Evolutionary conservation across 2,113 vertebrate species (phyloP).

Genomic region (Acanthochromis polyacanthus): DNA sequence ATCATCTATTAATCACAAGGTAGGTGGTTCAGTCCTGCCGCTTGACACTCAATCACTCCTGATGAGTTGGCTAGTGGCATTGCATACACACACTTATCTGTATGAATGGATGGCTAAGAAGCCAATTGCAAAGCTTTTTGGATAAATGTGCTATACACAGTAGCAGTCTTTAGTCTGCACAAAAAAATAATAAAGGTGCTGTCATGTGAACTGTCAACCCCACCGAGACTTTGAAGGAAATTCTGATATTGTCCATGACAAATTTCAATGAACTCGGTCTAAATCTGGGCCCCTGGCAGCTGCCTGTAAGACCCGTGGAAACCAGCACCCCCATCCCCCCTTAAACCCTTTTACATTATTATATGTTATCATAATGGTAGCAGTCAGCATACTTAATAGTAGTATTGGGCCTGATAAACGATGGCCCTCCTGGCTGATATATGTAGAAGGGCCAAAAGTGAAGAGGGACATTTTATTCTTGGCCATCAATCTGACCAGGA

Average conservation of each 20-base stretch:
- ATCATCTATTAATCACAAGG: background rate
- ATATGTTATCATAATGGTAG: conserved; percentile 80
- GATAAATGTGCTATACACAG: background rate
- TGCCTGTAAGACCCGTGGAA: conserved; percentile 25
- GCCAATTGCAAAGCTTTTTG: background rate
- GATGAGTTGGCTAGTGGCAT: background rate
- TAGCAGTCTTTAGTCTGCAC: background rate
- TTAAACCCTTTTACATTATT: conserved; percentile 70
- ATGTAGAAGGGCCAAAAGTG: conserved; percentile 71
- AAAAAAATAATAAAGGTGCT: background rate
- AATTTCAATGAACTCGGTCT: conserved; percentile 12
- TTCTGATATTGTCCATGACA: conserved; percentile 2
- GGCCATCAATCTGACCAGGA: conserved; percentile 68
- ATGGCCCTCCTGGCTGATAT: conserved; percentile 69
- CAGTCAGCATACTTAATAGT: conserved; percentile 72
- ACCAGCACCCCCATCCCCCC: background rate
- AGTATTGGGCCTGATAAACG: conserved; percentile 69
- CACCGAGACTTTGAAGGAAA: background rate
- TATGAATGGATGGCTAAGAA: background rate
- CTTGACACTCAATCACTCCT: background rate
- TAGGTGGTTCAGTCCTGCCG: background rate
- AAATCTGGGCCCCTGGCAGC: conserved; percentile 32
- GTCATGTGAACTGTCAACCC: background rate
- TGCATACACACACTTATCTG: background rate
- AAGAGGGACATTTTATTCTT: conserved; percentile 71